These are phyloP conservation scores for Pachyramphus minor DNA, from an alignment of 2,113 vertebrate species.

Conservation along the genomic window DNA sequence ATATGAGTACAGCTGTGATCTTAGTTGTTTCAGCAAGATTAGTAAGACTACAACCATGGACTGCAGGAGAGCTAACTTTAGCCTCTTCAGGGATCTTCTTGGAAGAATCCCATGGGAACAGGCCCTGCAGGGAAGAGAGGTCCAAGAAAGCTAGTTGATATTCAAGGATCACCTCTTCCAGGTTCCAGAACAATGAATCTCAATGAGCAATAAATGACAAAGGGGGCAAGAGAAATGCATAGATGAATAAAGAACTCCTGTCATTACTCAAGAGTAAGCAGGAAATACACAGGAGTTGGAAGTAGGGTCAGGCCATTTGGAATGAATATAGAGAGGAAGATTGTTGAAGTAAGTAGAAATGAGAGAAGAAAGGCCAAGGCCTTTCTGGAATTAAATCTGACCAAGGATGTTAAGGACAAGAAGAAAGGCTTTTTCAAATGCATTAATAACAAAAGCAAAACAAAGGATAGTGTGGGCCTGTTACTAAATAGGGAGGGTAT, in stretches of 20 bases:
- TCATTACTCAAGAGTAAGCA: background rate
- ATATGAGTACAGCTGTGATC: background rate
- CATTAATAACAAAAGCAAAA: background rate
- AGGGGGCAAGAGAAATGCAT: background rate
- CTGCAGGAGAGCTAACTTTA: background rate
- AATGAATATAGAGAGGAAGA: background rate
- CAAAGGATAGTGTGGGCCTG: background rate
- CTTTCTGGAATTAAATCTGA: background rate
- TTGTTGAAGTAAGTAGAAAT: background rate
- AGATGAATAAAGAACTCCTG: background rate
- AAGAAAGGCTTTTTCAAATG: background rate
- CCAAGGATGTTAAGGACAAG: background rate
- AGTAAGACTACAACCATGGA: background rate
- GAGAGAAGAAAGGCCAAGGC: background rate
- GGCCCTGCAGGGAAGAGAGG: background rate
- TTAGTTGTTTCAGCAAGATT: background rate
- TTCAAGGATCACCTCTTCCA: background rate
- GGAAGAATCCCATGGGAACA: background rate
- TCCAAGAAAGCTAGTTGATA: background rate
- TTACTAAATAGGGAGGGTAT: background rate
- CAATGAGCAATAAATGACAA: background rate
- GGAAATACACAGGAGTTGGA: background rate
- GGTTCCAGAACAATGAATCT: background rate
- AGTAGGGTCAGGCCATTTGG: background rate
- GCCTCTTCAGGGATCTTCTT: background rate